Evolutionary conservation across 2,797 vertebrate species (phyloP).

Genomic region (Atherinosoma microstoma): DNA sequence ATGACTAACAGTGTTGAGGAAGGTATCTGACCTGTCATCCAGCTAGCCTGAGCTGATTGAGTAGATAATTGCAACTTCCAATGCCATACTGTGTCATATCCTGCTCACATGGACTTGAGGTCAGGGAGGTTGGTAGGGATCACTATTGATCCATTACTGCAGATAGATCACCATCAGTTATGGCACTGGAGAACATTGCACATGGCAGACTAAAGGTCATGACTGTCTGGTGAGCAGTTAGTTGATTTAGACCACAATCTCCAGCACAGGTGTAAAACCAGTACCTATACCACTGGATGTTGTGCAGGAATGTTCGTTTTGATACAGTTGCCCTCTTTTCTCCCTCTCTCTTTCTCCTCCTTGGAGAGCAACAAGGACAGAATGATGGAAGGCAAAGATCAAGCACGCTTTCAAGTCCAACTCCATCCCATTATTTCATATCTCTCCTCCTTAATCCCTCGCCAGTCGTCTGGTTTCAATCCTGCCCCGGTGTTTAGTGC

Average conservation of each 20-base stretch:
- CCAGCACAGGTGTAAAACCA: constrained; percentile 22
- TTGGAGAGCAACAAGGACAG: constrained; percentile 68
- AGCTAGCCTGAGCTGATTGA: constrained; percentile 69
- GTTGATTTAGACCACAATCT: constrained; percentile 29
- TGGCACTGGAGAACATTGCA: constrained; percentile 33
- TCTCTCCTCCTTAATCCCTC: constrained; percentile 75
- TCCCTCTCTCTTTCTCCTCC: constrained; percentile 48
- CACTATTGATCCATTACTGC: constrained; percentile 70
- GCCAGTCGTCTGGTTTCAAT: constrained; percentile 71
- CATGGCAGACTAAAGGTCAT: constrained; percentile 28
- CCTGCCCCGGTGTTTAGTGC: constrained; percentile 75
- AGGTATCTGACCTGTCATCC: constrained; percentile 51
- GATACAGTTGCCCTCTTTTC: constrained; percentile 54
- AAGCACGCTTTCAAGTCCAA: constrained; percentile 75
- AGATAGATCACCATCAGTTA: constrained; percentile 65
- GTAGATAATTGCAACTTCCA: constrained; percentile 79
- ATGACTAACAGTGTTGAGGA: constrained; percentile 48
- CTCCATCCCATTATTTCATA: constrained; percentile 77
- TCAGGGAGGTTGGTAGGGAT: constrained; percentile 66
- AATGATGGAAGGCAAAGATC: constrained; percentile 76
- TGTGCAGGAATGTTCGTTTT: constrained; percentile 44
- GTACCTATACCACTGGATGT: constrained; percentile 23
- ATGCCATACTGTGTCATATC: constrained; percentile 54
- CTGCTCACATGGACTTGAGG: constrained; percentile 56
- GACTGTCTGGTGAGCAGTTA: constrained; percentile 39